Base-by-base conservation (phyloP, 2,797 vertebrate species). In the Melanotaenia nigrans region DNA sequence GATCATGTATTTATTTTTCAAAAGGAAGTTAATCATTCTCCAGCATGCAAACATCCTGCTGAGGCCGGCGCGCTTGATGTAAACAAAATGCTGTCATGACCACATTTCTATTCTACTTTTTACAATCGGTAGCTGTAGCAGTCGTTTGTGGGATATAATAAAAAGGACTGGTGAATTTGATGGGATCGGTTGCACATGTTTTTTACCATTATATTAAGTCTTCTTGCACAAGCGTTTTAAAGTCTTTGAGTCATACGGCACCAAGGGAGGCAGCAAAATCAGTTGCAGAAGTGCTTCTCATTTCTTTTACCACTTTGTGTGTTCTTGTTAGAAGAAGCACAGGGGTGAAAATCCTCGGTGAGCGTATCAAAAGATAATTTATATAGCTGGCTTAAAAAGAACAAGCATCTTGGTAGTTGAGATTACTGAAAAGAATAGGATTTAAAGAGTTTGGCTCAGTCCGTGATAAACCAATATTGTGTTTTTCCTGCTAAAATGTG, bases 111-210 rank as follows among this genome's bases (percentile, higher is more conserved):
- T 13, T 30, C 32, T 16, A 1, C 49, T 62, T 35, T 35, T 36
- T 12, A 56, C n/a, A 42, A 33, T 33, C 32, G 56, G 47, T 36
- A 59, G 57, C 54, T 32, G 10, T 42, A 67, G 24, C 36, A 38
- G 32, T 14, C 10, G 32, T 65, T 69, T 68, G 68, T 60, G 57
- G 61, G 58, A 58, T 24, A 66, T 54, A 35, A 49, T 30, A 16
- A 65, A 35, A 49, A 74, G 1, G n/a, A 49, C 2, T 47, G 49
- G 58, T 24, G 49, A 57, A 66, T 65, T 59, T 6, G 28, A 8
- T 45, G 32, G 57, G 62, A 67, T 61, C 51, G 42, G n/a, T 47
- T 60, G 45, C 40, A 53, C 33, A 61, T 84, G 63, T 68, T 85
- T 75, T 45, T 57, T 11, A 72, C 59, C 36, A 72, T 63, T 62